Percentiles rank a stretch among this genome's conserved stretches.
These are phyloP conservation scores for Phyllotreta striolata DNA, from an alignment of 2,888 invertebrate species.

Conservation along the genomic window DNA sequence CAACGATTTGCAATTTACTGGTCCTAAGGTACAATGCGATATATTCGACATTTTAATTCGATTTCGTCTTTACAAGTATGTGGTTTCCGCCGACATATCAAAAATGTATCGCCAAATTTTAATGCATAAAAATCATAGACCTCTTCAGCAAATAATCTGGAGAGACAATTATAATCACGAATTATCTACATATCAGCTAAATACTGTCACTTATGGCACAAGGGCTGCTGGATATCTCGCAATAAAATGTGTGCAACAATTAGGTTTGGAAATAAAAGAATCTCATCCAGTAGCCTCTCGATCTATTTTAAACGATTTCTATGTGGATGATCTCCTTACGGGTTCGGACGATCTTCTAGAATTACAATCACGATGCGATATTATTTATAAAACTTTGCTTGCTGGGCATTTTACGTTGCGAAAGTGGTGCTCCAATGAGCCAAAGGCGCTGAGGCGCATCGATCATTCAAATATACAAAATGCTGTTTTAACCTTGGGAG, in stretches of 20 bases:
- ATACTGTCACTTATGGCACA: conserved; percentile 26
- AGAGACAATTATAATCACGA: conserved; percentile 17
- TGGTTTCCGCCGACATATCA: conserved; percentile 23
- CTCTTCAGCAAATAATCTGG: conserved; percentile 22
- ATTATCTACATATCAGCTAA: conserved; percentile 19
- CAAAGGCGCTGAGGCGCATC: neutral
- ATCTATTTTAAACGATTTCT: conserved; percentile 16
- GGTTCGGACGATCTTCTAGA: conserved; percentile 17
- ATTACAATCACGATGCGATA: neutral
- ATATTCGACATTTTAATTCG: conserved; percentile 16
- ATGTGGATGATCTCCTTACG: conserved; percentile 28
- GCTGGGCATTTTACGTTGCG: conserved; percentile 15
- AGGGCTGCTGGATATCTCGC: conserved; percentile 23
- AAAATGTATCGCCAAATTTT: conserved; percentile 28
- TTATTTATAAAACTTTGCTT: conserved; percentile 9
- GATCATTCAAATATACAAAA: neutral
- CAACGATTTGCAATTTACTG: conserved; percentile 16
- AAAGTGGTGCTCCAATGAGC: conserved; percentile 24
- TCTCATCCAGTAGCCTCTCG: conserved; percentile 14
- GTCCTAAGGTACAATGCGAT: conserved; percentile 23
- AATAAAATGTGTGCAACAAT: conserved; percentile 15
- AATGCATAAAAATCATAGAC: conserved; percentile 11
- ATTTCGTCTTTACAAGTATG: conserved; percentile 19
- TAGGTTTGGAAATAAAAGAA: conserved; percentile 16
- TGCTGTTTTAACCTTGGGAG: conserved; percentile 3